Base-by-base conservation (phyloP, 2,797 vertebrate species). In the Bovichtus diacanthus region DNA sequence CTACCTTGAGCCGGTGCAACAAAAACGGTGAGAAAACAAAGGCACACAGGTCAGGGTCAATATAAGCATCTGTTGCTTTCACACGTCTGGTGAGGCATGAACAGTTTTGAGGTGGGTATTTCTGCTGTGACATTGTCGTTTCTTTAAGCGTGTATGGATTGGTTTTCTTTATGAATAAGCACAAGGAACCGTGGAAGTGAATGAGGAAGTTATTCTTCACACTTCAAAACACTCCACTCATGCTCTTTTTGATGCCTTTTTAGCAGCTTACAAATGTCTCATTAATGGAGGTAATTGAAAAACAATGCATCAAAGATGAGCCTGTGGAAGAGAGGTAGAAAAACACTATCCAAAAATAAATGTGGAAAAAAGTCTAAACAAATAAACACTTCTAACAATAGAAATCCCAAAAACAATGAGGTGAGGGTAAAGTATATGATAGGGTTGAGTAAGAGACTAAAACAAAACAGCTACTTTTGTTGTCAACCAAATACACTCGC, bases 211-310 rank as follows among this genome's bases (percentile, higher is more conserved):
- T 59, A 70, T 62, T 47, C 73, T 75, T 78, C 27, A 2, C 38
- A 70, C 55, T 61, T 63, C 47, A 80, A 55, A 60, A n/a, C 25
- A 65, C 58, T 44, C 27, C 54, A 41, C 34, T 69, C 43, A 31
- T 74, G 43, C 51, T 74, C 43, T 51, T 67, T 68, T 55, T 70
- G 62, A 85, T 81, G 50, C n/a, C 44, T 29, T 74, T 78, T 78
- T 43, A 71, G 59, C 59, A 60, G 44, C 60, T 60, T 71, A 83
- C 73, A 86, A 85, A 67, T 62, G 43, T 69, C 66, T 87, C 68
- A 74, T 80, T 80, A 85, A 77, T 70, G 63, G 79, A 82, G 82
- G 58, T 73, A 82, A 86, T 41, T 88, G 79, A 86, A 85, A 90
- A 86, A 82, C 55, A 92, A 87, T 50, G 62, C 64, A 73, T 84